A percentile compares a stretch with the other conserved stretches of the same genome.
Evolutionary conservation across 1,140 invertebrate genomes (phyloP).

Genomic region (Anagrus nilaparvatae): DNA sequence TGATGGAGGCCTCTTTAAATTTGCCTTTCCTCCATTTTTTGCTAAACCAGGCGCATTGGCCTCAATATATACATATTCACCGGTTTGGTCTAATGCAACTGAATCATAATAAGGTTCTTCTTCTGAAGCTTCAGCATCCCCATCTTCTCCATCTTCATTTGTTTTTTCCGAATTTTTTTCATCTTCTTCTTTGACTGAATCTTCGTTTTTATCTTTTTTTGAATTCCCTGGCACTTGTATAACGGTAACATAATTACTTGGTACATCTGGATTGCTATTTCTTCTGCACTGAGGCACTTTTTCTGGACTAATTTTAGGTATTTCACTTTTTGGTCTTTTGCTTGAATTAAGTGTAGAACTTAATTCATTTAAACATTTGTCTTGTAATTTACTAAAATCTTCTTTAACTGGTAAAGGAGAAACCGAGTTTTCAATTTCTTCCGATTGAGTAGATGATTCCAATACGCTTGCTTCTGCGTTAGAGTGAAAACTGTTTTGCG

Average conservation of each 20-base stretch:
- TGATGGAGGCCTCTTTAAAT: constrained; percentile 34
- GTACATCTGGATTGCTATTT: constrained; percentile 43
- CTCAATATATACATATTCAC: constrained; percentile 68
- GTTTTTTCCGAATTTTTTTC: constrained; percentile 37
- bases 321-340: constrained; percentile 38
- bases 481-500: constrained; percentile 20
- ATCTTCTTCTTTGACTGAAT: constrained; percentile 34
- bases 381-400: constrained; percentile 39
- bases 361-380: constrained; percentile 39
- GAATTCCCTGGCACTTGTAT: constrained; percentile 66
- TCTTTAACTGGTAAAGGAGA: constrained; percentile 29
- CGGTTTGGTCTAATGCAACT: constrained; percentile 66
- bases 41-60: constrained; percentile 42
- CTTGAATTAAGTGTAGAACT: constrained; percentile 34
- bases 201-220: constrained; percentile 37
- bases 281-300: constrained; percentile 37
- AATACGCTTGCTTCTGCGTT: constrained; percentile 22
- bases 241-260: constrained; percentile 76
- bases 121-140: constrained; percentile 44
- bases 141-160: constrained; percentile 35
- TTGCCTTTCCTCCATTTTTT: constrained; percentile 30
- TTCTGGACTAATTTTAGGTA: constrained; percentile 37
- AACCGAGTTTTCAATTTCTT: constrained; percentile 20
- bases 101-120: constrained; percentile 76
- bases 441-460: constrained; percentile 15